Evolutionary conservation across 1,140 invertebrate species (phyloP), one percentile per base, ranked within the genome.

Genomic region (Bradysia coprophila): DNA sequence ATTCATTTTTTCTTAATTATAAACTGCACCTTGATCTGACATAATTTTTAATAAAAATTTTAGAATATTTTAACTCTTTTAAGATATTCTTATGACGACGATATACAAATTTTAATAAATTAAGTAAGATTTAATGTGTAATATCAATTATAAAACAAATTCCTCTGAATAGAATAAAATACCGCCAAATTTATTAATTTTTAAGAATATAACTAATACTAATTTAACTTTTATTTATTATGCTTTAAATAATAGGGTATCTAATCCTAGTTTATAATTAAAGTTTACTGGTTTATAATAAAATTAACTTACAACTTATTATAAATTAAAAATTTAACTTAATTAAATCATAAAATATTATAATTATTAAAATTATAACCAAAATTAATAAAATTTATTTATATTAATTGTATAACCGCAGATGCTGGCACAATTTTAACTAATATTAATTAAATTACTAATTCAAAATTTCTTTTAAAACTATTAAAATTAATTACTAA

Each of bases 161-260:
- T 69, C 65, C 68, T 67, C 64, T 67, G 54, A 61, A 56, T 51
- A 59, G 55, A 61, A 49, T 65, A 63, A 65, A 57, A 58, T 62
- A 66, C 64, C 64, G 64, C 64, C 63, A 67, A 65, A 61, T 58
- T 64, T 51, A 66, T 68, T 67, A 57, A 64, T 54, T 69, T 70
- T 69, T 48, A 63, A 66, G 53, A 61, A 53, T 44, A 57, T 62
- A 57, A 63, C 50, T 65, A 62, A 50, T 70, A 66, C 51, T 66
- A 62, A 50, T 53, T 51, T 48, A 56, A 46, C 49, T 48, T 41
- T 45, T 43, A 45, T 49, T 49, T 60, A 58, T 51, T 45, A 49
- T 19, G n/a, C 52, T 51, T 50, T 42, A 47, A 58, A 68, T 70
- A 71, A 69, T 66, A 65, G 68, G 64, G 72, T 74, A 74, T 75